These are phyloP conservation scores for Lucifuga dentata DNA, from an alignment of 2,113 vertebrate genomes.

Conservation along the genomic window DNA sequence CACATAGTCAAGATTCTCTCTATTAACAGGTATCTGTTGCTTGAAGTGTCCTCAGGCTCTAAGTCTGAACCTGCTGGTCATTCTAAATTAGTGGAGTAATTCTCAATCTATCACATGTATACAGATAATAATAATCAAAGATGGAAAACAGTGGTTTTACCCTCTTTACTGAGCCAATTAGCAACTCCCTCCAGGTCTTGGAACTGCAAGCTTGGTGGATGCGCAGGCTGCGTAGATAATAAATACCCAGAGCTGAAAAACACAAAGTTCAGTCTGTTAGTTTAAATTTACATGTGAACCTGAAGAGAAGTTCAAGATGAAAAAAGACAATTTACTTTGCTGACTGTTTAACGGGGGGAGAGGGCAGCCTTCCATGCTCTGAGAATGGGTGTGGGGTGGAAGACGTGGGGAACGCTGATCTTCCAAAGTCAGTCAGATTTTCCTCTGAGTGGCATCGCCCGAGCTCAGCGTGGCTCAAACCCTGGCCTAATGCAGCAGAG, in stretches of 20 bases:
- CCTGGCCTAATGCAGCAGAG: slow-evolving; percentile 68
- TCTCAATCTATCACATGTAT: no score
- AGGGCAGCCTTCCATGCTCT: slow-evolving; percentile 81
- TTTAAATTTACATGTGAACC: background rate
- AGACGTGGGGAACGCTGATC: slow-evolving; percentile 74
- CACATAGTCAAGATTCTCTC: no score
- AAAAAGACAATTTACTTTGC: slow-evolving; percentile 73
- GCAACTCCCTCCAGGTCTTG: slow-evolving; percentile 84
- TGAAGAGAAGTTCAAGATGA: background rate
- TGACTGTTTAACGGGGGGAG: slow-evolving; percentile 87
- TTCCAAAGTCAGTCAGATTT: slow-evolving; percentile 79
- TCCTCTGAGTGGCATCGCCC: slow-evolving; percentile 92
- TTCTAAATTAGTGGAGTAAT: no score
- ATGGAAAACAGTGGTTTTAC: slow-evolving; percentile 55
- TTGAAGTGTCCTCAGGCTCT: no score
- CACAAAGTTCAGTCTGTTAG: slow-evolving; percentile 25
- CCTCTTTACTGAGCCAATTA: slow-evolving; percentile 89
- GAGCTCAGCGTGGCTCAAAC: slow-evolving; percentile 47
- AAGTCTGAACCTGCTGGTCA: no score
- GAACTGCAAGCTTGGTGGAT: slow-evolving; percentile 82
- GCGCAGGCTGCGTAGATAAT: slow-evolving; percentile 77
- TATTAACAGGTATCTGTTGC: no score
- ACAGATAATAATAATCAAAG: no score
- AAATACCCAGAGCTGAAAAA: slow-evolving; percentile 83
- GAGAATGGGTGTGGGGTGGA: slow-evolving; percentile 81